Evolutionary conservation across 2,888 invertebrate species (phyloP), one percentile per base, ranked within the genome.

Genomic region (Rhaphigaster nebulosa): DNA sequence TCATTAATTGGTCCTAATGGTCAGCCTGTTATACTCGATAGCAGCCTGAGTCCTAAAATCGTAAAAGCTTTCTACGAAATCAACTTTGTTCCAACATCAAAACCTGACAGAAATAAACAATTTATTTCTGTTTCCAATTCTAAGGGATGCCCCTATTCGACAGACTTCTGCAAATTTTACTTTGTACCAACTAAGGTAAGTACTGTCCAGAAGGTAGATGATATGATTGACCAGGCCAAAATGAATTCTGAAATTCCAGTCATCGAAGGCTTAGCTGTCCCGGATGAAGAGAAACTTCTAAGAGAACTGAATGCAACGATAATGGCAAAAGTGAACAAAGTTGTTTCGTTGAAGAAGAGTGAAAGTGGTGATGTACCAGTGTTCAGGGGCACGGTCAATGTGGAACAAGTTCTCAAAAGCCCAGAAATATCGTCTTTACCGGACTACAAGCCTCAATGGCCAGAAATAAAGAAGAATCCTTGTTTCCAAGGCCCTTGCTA

Each of bases 41-140:
- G 91, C 34, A 92, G 91, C 87, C 87, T 92, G 34, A 91, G 92
- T 80, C 92, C 92, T 13, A 91, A 92, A 88, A 84, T 92, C 38
- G 91, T 92, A 38, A 92, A 92, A 90, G 92, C 92, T n/a, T 91
- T 91, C 87, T 92, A 92, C 87, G 92, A 92, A 87, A 90, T 92
- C 15, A 91, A 91, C 52, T 92, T 91, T 70, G 90, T 92, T 45
- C 91, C 89, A 8, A 91, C 88, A 18, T 50, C 90, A 13, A 87
- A 87, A 34, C 90, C 89, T n/a, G 50, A 56, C 29, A 52, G 87
- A 80, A 52, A 90, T 70, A 87, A 90, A 54, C 41, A 52, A 84
- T 52, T 87, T 84, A 90, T 90, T 87, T 91, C 91, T 0, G 76
- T 89, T n/a, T 70, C 89, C 15, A 70, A 87, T 50, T 60, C 90